Evolutionary conservation across 53 echinoderm and acorn worm genomes (phyloP), one percentile per base, ranked within the genome.

Genomic region (Hippasteria phrygiana): DNA sequence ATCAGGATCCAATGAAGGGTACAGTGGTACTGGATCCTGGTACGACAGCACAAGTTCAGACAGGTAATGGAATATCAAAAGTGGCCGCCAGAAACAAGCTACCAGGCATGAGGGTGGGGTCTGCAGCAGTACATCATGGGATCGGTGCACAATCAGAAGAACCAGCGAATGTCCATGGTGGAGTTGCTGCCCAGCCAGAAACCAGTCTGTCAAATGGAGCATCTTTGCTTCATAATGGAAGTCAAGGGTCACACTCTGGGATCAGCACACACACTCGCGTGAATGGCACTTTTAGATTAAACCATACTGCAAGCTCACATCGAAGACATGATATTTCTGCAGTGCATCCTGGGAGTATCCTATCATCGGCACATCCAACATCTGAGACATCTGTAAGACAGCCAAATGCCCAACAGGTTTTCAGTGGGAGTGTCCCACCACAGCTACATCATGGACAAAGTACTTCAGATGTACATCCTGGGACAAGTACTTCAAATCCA

Each of bases 51-150:
- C 59, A 17, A 18, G 59, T 16, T 42, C 72, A 42, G 72, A 40
- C 42, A 42, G 70, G 34, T 12, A 4, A 8, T 20, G 1, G 22
- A 7, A 18, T n/a, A 39, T 42, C 72, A 72, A 5, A 72, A 0
- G 20, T 26, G 1, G 18, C 1, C 20, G 12, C 43, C 42, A 62
- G 12, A 76, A 76, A 37, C 79, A n/a, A 79, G 37, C 53, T 26
- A n/a, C 16, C 10, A 79, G 54, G 14, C 14, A 14, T 48, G 10
- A 18, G 14, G 26, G 35, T 56, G 22, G 79, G 78, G 37, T 22
- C n/a, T 78, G 78, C 78, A 36, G 78, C 40, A 39, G 13, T 79
- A 35, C 79, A 59, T 79, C 40, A 56, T 59, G 79, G 59, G 38
- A 62, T 79, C 39, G 24, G 39, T 26, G 40, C 31, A 53, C 76